Percentiles rank a stretch among this genome's conserved stretches.
Evolutionary conservation across 2,888 invertebrate species (phyloP).

Genomic region (Nephrotoma appendiculata): DNA sequence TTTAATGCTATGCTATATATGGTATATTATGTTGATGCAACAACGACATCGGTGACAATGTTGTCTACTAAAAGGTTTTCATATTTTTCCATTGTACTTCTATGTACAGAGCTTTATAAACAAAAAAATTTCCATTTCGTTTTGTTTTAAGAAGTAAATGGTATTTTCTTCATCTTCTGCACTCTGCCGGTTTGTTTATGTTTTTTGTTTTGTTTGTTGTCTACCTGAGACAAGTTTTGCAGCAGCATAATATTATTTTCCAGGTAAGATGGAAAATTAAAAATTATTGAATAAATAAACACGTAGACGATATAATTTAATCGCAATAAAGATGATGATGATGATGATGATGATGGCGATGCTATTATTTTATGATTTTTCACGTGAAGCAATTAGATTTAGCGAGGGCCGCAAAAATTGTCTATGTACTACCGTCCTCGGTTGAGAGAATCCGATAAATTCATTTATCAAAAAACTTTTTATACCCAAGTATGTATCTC

Average conservation of each 20-base stretch:
- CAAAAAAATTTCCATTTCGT: not conserved
- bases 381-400: not conserved
- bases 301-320: not conserved
- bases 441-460: not conserved
- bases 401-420: not conserved
- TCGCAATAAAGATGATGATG: not conserved
- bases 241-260: not conserved
- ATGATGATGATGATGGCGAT: not conserved
- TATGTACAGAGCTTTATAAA: not conserved
- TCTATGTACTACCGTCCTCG: not conserved
- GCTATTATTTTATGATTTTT: not conserved
- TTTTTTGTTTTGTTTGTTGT: not conserved
- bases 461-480: not conserved
- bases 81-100: not conserved
- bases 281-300: not conserved
- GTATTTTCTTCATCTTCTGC: not conserved
- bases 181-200: not conserved
- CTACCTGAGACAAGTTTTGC: not conserved
- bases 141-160: not conserved
- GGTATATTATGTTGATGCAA: not conserved
- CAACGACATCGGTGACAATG: not conserved
- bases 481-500: not conserved
- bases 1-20: not conserved
- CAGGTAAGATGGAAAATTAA: not conserved
- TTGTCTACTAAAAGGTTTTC: not conserved